Evolutionary conservation across 2,113 vertebrate species (phyloP).

Genomic region (Pelecanus crispus): DNA sequence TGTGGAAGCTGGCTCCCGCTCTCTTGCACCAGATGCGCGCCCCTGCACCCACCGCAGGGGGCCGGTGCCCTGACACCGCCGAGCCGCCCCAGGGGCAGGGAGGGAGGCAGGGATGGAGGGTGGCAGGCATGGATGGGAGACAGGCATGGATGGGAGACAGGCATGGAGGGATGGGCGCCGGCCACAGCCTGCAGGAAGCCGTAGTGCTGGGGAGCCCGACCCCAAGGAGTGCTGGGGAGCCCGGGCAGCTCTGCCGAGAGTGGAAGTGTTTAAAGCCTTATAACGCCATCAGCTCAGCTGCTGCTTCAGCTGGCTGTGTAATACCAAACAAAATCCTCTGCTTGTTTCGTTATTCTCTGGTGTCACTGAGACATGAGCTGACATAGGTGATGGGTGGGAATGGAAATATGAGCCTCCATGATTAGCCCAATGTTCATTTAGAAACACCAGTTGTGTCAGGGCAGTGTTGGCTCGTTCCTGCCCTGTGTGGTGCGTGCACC

Average conservation of each 20-base stretch:
- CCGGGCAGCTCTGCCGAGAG: neutral
- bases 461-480: neutral
- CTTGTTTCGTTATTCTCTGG: neutral
- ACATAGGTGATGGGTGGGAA: neutral
- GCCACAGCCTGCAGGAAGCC: neutral
- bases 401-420: neutral
- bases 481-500: neutral
- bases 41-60: neutral
- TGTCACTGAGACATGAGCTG: neutral
- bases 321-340: neutral
- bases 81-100: neutral
- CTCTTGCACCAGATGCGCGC: neutral
- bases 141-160: neutral
- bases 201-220: neutral
- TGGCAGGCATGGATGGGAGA: too few relatives aligned
- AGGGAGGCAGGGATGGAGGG: neutral
- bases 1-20: neutral
- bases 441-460: neutral
- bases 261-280: neutral
- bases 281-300: neutral
- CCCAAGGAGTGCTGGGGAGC: fast-evolving
- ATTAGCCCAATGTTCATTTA: neutral
- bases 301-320: neutral
- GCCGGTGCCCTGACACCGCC: neutral
- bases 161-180: fast-evolving